Percentiles rank a stretch among this genome's conserved stretches.
These are phyloP conservation scores for Drosophila parvula DNA, from an alignment of 1,140 invertebrate genomes.

Conservation along the genomic window DNA sequence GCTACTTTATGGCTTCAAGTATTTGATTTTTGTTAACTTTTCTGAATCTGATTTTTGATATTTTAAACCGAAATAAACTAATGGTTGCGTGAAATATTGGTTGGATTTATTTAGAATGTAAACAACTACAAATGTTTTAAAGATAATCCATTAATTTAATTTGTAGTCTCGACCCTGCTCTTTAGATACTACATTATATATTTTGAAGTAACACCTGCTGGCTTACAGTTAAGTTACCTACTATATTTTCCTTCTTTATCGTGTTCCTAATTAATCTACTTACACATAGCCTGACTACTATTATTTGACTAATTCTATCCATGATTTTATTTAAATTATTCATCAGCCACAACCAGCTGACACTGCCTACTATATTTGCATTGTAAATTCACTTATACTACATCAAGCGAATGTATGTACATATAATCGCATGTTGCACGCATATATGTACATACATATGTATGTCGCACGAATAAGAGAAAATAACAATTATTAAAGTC, in stretches of 20 bases:
- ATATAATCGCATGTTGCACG: constrained; percentile 20
- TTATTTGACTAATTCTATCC: not conserved
- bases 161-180: not conserved
- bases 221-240: not conserved
- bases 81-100: not conserved
- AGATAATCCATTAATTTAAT: not conserved
- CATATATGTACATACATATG: not conserved
- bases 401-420: constrained; percentile 5
- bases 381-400: constrained; percentile 14
- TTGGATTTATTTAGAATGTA: not conserved
- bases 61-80: not conserved
- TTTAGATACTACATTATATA: too few species aligned
- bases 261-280: not conserved
- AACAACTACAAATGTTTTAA: not conserved
- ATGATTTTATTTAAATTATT: constrained; percentile 22
- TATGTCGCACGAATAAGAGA: constrained; percentile 3
- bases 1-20: not conserved
- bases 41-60: not conserved
- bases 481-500: constrained; percentile 22
- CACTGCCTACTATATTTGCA: constrained; percentile 15
- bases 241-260: not conserved
- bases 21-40: not conserved
- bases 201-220: not conserved
- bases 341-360: not conserved
- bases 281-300: not conserved